Base-by-base conservation (phyloP, 2,888 invertebrate genomes). In the Chymomyza amoena region DNA sequence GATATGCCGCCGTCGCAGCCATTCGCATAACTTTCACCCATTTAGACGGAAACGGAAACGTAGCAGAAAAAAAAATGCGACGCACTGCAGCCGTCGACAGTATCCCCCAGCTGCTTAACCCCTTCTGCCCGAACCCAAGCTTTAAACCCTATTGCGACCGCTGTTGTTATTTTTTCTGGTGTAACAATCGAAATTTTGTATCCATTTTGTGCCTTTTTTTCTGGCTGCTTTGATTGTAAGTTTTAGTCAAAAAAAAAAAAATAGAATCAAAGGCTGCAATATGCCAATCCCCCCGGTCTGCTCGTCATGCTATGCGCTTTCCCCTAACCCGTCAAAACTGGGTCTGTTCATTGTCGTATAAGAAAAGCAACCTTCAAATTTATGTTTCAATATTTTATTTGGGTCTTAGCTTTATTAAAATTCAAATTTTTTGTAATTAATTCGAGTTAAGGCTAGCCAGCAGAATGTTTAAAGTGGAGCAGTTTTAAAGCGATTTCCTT, bases 161-260 rank as follows among this genome's bases (percentile, higher is more conserved):
- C 75, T 80, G 83, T 83, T 83, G 83, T 85, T 82, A 82, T 83
- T 83, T 83, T 83, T 85, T 82, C 78, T 83, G 81, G 83, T 79
- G 83, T 81, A 83, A 85, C 83, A 83, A 83, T 85, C 78, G 76
- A 83, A 79, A 81, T 74, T 61, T 74, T 64, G 76, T 74, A 72
- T 76, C 76, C 83, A 73, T 79, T 74, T 71, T 76, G 63, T 61
- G 59, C 51, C 18, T 59, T 36, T 59, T 54, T 51, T 51, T 64
- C 20, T 66, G 45, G 32, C 52, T 64, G 32, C 61, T 56, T 16
- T 18, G 13, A 59, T 52, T 62, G 59, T 16, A 56, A 28, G 28
- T 10, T 28, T 20, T 69, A 63, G 61, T 16, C 66, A 68, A 76
- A 69, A 83, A 85, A 32, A 32, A 32, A 32, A 7, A 32, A 32